Evolutionary conservation across 2,888 invertebrate genomes (phyloP).

Genomic region (Troglohyphantes excavatus): DNA sequence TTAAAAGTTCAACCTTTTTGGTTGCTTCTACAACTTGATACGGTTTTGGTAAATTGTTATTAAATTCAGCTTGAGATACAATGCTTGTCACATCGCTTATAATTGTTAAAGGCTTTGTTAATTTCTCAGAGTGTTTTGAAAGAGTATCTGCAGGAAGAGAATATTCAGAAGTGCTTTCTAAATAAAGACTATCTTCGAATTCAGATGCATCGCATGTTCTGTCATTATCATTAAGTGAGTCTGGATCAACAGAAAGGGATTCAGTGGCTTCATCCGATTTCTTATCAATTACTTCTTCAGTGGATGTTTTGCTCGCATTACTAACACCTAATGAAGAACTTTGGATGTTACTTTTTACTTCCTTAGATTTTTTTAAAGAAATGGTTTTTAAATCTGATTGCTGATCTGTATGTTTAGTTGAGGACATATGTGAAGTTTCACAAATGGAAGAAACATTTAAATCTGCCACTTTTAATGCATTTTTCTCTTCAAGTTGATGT

Average conservation of each 20-base stretch:
- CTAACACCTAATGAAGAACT: neutral
- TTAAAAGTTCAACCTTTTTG: too few species aligned
- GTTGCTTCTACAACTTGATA: too few species aligned
- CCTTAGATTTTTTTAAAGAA: neutral
- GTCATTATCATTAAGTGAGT: neutral
- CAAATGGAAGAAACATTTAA: neutral
- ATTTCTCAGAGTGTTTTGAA: neutral
- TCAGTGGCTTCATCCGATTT: neutral
- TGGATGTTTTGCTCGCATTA: neutral
- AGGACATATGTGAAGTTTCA: neutral
- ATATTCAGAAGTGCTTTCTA: neutral
- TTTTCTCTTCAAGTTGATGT: neutral
- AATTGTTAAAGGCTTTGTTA: neutral
- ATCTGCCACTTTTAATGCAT: neutral
- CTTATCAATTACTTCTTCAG: neutral
- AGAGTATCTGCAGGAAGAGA: neutral
- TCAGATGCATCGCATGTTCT: neutral
- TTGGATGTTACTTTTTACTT: neutral
- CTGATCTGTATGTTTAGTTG: neutral
- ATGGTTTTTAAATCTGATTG: neutral
- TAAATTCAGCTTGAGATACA: neutral
- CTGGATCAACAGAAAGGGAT: neutral
- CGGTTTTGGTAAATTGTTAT: neutral
- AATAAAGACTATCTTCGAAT: conserved; percentile 4
- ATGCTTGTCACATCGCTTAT: neutral